Conservation (phyloP, 2,888 invertebrate genomes). For the Herminia tarsipennalis region DNA sequence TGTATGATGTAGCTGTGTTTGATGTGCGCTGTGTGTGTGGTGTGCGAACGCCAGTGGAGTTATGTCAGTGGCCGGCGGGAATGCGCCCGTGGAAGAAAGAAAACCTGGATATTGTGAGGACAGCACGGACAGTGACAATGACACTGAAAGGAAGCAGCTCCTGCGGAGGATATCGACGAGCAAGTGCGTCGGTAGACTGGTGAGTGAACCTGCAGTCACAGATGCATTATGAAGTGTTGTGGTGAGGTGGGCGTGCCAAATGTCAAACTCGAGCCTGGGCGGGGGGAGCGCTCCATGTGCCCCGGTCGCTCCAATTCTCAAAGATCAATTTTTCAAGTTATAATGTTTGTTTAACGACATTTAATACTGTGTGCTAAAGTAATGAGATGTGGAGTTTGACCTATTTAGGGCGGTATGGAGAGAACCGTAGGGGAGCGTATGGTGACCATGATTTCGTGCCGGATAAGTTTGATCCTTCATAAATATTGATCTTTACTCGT, state of each 20-base stretch:
- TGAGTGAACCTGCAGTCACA: slow-evolving; percentile 74
- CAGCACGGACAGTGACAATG: slow-evolving; percentile 92
- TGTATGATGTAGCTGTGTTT: slow-evolving; percentile 82
- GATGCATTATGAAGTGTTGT: slow-evolving; percentile 28
- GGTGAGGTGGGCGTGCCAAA: slow-evolving; percentile 66
- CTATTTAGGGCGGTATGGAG: slow-evolving; percentile 53
- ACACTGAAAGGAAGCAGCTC: slow-evolving; percentile 91
- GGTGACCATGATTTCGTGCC: slow-evolving; percentile 50
- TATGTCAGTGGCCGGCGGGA: slow-evolving; percentile 73
- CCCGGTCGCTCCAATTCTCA: slow-evolving; percentile 53
- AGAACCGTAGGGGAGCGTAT: slow-evolving; percentile 39
- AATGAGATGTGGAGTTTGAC: slow-evolving; percentile 56
- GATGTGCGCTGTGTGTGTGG: slow-evolving; percentile 66
- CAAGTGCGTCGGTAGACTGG: slow-evolving; percentile 92
- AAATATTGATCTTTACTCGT: slow-evolving; percentile 36
- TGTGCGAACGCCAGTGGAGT: slow-evolving; percentile 70
- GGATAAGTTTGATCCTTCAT: slow-evolving; percentile 37
- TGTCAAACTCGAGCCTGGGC: slow-evolving; percentile 56
- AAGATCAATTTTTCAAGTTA: slow-evolving; percentile 60
- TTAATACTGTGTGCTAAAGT: slow-evolving; percentile 54
- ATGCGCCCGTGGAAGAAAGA: slow-evolving; percentile 61
- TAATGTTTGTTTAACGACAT: slow-evolving; percentile 50
- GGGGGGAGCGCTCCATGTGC: slow-evolving; percentile 65
- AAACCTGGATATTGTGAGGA: slow-evolving; percentile 72
- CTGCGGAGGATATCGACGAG: slow-evolving; percentile 93